phyloP scores from a whole-genome alignment of 2,888 invertebrate species.

The Sthenelais limicola region DNA sequence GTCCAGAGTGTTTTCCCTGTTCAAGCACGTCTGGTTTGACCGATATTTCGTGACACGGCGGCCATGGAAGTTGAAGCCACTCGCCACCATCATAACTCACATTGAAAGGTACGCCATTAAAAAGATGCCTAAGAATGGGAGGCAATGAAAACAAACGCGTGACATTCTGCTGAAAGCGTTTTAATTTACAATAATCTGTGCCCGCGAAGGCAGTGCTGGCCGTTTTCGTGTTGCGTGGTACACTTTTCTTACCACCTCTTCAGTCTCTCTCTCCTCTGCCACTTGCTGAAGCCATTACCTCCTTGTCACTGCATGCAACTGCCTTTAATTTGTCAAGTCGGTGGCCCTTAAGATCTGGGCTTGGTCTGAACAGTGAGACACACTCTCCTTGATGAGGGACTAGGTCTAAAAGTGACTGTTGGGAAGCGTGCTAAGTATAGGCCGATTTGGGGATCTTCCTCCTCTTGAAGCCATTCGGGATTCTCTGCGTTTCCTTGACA shows the following conservation, averaged over 20 bases:
- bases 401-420: not conserved
- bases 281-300: constrained; percentile 6
- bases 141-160: not conserved
- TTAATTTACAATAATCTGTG: constrained; percentile 33
- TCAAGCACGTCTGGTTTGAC: no score
- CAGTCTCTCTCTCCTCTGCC: not conserved
- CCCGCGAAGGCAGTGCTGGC: not conserved
- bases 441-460: constrained; percentile 2
- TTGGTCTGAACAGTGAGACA: not conserved
- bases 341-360: not conserved
- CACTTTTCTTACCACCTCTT: not conserved
- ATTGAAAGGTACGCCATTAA: no score
- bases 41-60: no score
- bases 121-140: no score
- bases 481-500: no score
- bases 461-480: no score
- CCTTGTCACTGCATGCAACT: constrained; percentile 11
- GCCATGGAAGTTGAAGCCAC: no score
- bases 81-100: no score
- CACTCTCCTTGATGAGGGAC: no score
- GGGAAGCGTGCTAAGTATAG: not conserved
- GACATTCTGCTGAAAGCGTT: constrained; percentile 34
- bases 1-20: no score
- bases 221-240: not conserved
- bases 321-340: constrained; percentile 35